These are phyloP conservation scores for Genyomyrus donnyi DNA, from an alignment of 2,113 vertebrate genomes.

Conservation along the genomic window DNA sequence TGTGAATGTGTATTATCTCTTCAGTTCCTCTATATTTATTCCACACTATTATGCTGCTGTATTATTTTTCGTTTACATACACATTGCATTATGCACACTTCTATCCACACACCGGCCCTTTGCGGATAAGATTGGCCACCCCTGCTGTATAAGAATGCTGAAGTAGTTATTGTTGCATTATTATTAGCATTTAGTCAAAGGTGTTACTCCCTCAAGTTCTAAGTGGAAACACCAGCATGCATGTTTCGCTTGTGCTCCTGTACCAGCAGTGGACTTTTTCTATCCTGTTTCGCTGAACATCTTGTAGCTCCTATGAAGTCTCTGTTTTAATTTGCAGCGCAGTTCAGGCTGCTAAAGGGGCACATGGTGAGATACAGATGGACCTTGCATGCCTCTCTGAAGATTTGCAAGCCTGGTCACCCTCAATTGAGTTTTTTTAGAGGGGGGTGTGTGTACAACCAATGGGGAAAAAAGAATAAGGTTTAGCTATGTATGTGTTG, in stretches of 20 bases:
- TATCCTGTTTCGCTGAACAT: neutral
- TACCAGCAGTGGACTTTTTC: neutral
- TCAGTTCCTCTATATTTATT: neutral
- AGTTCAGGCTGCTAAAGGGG: neutral
- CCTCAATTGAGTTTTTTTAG: neutral
- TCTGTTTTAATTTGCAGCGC: neutral
- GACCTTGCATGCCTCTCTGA: neutral
- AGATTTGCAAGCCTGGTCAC: neutral
- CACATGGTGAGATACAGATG: neutral
- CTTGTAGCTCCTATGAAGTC: neutral
- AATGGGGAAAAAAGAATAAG: neutral
- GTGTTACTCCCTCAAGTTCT: neutral
- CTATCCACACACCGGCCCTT: too few relatives aligned
- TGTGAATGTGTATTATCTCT: neutral
- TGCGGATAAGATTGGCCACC: too few relatives aligned
- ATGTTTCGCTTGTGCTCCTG: neutral
- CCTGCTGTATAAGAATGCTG: neutral
- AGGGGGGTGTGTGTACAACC: neutral
- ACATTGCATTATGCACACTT: neutral
- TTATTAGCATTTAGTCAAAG: neutral
- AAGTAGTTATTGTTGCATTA: neutral
- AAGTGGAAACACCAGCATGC: neutral
- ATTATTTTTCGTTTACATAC: neutral
- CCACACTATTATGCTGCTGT: neutral
- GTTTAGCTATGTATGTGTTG: neutral